A percentile compares a stretch with the other conserved stretches of the same genome.
Evolutionary conservation across 2,888 invertebrate genomes (phyloP).

Genomic region (Cyaniris semiargus): DNA sequence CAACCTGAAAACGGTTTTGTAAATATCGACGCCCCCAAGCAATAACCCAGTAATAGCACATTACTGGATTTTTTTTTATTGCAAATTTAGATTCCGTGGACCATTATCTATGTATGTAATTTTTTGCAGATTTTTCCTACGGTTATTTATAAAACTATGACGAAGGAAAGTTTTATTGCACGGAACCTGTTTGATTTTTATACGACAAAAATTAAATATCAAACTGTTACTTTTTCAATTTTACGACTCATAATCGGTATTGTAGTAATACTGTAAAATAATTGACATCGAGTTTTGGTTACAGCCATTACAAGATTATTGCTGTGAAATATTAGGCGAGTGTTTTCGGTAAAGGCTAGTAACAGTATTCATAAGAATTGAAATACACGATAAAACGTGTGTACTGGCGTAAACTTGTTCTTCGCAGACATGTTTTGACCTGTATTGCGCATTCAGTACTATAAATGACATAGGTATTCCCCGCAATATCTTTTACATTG

Average conservation of each 20-base stretch:
- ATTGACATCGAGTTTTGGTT: constrained; percentile 31
- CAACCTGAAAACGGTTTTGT: too few species aligned
- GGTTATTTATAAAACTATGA: constrained; percentile 32
- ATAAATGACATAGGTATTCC: constrained; percentile 17
- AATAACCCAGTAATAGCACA: constrained; percentile 30
- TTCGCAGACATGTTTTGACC: constrained; percentile 32
- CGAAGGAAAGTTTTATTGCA: constrained; percentile 33
- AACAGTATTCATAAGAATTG: constrained; percentile 24
- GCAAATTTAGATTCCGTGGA: constrained; percentile 7
- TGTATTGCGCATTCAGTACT: constrained; percentile 32
- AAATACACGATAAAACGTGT: constrained; percentile 33
- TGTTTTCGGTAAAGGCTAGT: constrained; percentile 32
- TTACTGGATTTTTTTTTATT: constrained; percentile 25
- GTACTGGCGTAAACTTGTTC: constrained; percentile 32
- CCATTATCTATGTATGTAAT: constrained; percentile 1
- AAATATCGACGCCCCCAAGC: constrained; percentile 17
- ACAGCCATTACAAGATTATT: constrained; percentile 30
- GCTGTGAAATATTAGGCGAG: constrained; percentile 18
- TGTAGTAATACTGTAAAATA: constrained; percentile 32
- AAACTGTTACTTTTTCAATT: constrained; percentile 24
- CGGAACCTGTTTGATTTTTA: constrained; percentile 32
- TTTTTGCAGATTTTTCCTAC: constrained; percentile 26
- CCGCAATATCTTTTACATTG: constrained; percentile 27
- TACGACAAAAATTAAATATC: constrained; percentile 28
- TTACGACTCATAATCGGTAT: constrained; percentile 14